Base-by-base conservation (phyloP, 2,797 vertebrate species). In the Falco biarmicus region DNA sequence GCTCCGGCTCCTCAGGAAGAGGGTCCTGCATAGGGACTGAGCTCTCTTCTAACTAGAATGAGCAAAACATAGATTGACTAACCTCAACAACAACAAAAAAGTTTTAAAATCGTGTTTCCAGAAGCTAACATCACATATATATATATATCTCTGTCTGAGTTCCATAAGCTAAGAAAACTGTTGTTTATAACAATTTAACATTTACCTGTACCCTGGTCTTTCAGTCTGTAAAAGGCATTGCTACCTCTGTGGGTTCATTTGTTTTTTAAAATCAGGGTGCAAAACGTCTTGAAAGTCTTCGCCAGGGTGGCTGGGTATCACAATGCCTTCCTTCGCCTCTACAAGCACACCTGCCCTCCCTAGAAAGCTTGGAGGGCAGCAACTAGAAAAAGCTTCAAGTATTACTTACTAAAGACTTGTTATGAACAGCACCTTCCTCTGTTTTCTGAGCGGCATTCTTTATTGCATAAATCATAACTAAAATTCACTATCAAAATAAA, bases 1-100 rank as follows among this genome's bases (percentile, higher is more conserved):
- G 82, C 98, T 99, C 57, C 97, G 98, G 79, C 96, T 98, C 41
- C 98, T 99, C 69, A 98, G 95, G 79, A 98, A 82, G 79, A 97
- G 68, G 0, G 66, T 99, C 29, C 85, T 98, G 7, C 82, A 90
- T 1, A 95, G 93, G 51, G 74, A 70, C 9, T 98, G 98, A 98
- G 56, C 54, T 41, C 75, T 48, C 32, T 57, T 16, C 7, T 32
- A 18, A 57, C 25, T 34, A 29, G 5, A 48, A 57, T 6, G 7
- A 78, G 19, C 29, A 59, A 84, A 88, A 57, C 0, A 0, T 50
- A 7, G 11, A 15, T 64, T 11, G 6, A 28, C 16, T 83, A 54
- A 59, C 53, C 80, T 71, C 51, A 61, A 26, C 41, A 51, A 31
- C 51, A 43, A 37, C 28, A 50, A 11, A 13, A 2, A 43, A 45